Conservation (phyloP, 2,888 invertebrate species). For the Limnephilus lunatus region DNA sequence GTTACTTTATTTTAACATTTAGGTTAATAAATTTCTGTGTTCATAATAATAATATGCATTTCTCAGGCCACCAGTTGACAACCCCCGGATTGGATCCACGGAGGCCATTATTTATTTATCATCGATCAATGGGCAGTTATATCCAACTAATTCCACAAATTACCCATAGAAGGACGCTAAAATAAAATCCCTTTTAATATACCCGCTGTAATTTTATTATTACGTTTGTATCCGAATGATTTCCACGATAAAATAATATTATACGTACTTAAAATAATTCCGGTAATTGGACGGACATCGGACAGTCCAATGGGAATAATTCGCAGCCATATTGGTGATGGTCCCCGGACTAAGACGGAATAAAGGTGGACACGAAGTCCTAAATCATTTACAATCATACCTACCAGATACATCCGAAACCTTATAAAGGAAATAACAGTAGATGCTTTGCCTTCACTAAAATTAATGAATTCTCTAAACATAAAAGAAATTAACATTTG, state of each 20-base stretch:
- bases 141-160: slow-evolving; percentile 54
- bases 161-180: slow-evolving; percentile 50
- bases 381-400: neutral
- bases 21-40: no score
- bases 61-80: neutral
- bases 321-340: slow-evolving; percentile 28
- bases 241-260: slow-evolving; percentile 36
- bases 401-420: no score
- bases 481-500: no score
- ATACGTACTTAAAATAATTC: slow-evolving; percentile 28
- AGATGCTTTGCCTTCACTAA: no score
- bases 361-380: neutral
- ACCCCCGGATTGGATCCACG: neutral
- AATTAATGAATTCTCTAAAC: no score
- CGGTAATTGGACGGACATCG: slow-evolving; percentile 31
- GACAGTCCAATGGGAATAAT: slow-evolving; percentile 7
- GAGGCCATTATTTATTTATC: slow-evolving; percentile 63
- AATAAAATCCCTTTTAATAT: slow-evolving; percentile 50
- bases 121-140: slow-evolving; percentile 63
- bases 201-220: slow-evolving; percentile 39
- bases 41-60: neutral
- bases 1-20: no score
- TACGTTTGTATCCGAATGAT: slow-evolving; percentile 36
- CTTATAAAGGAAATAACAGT: no score
- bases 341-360: neutral